A percentile compares a stretch with the other conserved stretches of the same genome.
phyloP scores from a whole-genome alignment of 37 sponge, comb jelly and placozoan genomes.

The Halisarca cf. caerulea region DNA sequence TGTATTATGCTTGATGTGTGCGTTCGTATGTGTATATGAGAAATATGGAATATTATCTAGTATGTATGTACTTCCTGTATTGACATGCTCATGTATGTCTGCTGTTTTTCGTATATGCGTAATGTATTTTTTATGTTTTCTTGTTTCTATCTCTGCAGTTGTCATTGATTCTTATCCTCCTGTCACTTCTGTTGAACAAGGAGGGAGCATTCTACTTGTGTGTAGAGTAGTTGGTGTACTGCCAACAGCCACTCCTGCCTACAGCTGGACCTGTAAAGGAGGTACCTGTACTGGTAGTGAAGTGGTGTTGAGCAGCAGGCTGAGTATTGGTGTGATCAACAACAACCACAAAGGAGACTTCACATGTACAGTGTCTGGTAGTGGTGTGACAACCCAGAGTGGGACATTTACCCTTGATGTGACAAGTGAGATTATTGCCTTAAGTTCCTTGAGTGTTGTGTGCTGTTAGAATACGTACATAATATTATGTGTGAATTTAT shows the following conservation, averaged over 20 bases:
- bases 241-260: neutral
- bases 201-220: neutral
- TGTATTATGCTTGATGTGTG: too few relatives aligned
- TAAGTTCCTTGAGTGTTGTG: too few relatives aligned
- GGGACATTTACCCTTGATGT: neutral
- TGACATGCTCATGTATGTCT: too few relatives aligned
- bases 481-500: too few relatives aligned
- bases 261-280: constrained; percentile 1
- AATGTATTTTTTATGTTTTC: too few relatives aligned
- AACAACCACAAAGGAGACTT: neutral
- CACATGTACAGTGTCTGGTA: neutral
- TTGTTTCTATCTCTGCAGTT: neutral
- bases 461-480: too few relatives aligned
- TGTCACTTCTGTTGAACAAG: neutral
- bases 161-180: constrained; percentile 6
- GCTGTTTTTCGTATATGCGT: too few relatives aligned
- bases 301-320: neutral
- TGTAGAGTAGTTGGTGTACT: constrained; percentile 19
- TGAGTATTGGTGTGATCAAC: neutral
- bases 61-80: too few relatives aligned
- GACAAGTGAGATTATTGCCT: neutral
- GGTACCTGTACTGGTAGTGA: neutral
- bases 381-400: neutral
- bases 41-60: too few relatives aligned
- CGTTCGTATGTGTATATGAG: too few relatives aligned